Conservation (phyloP, 35 echinoderm and acorn worm species). For the Holothuria glaberrima region DNA sequence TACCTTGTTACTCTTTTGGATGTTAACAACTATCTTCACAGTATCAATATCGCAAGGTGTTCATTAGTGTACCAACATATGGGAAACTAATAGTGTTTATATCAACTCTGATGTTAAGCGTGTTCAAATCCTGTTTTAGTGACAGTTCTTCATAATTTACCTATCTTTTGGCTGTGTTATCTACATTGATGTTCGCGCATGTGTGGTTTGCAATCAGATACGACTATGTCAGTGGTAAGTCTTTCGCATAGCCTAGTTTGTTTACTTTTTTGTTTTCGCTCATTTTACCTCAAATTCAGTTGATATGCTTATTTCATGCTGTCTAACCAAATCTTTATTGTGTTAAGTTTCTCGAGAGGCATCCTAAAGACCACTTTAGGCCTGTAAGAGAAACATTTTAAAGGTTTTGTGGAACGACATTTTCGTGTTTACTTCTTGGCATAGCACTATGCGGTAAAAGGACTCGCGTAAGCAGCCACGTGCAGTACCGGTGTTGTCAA, state of each 20-base stretch:
- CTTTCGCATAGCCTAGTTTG: slow-evolving; percentile 30
- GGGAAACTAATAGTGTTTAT: slow-evolving; percentile 6
- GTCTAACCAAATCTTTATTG: too few relatives aligned
- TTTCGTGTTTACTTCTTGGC: too few relatives aligned
- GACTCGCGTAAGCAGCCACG: too few relatives aligned
- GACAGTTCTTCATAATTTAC: slow-evolving; percentile 24
- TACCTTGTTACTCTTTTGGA: too few relatives aligned
- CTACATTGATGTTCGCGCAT: slow-evolving; percentile 57
- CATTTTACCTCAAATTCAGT: too few relatives aligned
- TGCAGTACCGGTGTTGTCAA: too few relatives aligned
- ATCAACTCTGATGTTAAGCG: slow-evolving; percentile 6
- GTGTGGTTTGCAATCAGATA: slow-evolving; percentile 65
- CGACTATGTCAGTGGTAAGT: slow-evolving; percentile 63
- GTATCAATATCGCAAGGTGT: neutral
- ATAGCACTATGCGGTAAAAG: too few relatives aligned
- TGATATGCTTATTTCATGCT: too few relatives aligned
- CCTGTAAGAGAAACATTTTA: too few relatives aligned
- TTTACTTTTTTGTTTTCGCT: slow-evolving; percentile 46
- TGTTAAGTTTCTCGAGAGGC: too few relatives aligned
- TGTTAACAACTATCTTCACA: neutral
- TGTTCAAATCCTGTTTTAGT: slow-evolving; percentile 11
- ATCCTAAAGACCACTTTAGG: too few relatives aligned
- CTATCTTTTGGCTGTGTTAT: slow-evolving; percentile 38
- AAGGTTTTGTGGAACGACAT: too few relatives aligned
- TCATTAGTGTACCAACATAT: slow-evolving; percentile 18